These are phyloP conservation scores for Grammomys dolichurus DNA, from an alignment of 2,113 vertebrate species.

Conservation along the genomic window DNA sequence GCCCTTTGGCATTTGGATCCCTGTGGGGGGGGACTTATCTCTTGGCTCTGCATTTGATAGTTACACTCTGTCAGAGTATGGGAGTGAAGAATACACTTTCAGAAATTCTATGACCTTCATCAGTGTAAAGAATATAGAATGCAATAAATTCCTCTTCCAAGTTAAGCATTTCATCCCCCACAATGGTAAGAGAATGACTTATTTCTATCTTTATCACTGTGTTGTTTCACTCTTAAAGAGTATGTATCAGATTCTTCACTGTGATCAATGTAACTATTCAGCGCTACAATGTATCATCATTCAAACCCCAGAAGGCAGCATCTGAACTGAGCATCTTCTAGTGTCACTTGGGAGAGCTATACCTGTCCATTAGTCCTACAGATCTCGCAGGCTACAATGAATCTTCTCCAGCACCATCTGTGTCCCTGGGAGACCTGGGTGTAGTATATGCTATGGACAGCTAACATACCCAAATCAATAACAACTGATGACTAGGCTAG, in stretches of 20 bases:
- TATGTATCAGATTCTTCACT: slow-evolving; percentile 6
- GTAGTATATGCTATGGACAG: background rate
- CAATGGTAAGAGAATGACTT: background rate
- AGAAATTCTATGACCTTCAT: slow-evolving; percentile 24
- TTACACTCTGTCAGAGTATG: background rate
- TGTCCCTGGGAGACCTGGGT: background rate
- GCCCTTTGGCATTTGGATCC: background rate
- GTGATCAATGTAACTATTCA: background rate
- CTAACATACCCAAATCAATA: slow-evolving; percentile 38
- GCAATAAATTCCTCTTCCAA: background rate
- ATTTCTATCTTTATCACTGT: slow-evolving; percentile 14
- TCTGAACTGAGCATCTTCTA: background rate
- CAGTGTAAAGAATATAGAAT: background rate
- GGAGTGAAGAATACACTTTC: slow-evolving; percentile 13
- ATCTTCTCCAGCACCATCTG: background rate
- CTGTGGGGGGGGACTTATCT: background rate
- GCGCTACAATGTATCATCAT: background rate
- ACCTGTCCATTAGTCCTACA: background rate
- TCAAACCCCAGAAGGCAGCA: background rate
- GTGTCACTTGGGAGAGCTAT: background rate
- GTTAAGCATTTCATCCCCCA: slow-evolving; percentile 32
- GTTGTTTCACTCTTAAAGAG: slow-evolving; percentile 31
- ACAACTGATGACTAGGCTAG: slow-evolving; percentile 9
- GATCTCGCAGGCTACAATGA: background rate
- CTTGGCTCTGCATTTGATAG: background rate